Evolutionary conservation across 2,888 invertebrate species (phyloP), one percentile per base, ranked within the genome.

Genomic region (Nowickia ferox): DNA sequence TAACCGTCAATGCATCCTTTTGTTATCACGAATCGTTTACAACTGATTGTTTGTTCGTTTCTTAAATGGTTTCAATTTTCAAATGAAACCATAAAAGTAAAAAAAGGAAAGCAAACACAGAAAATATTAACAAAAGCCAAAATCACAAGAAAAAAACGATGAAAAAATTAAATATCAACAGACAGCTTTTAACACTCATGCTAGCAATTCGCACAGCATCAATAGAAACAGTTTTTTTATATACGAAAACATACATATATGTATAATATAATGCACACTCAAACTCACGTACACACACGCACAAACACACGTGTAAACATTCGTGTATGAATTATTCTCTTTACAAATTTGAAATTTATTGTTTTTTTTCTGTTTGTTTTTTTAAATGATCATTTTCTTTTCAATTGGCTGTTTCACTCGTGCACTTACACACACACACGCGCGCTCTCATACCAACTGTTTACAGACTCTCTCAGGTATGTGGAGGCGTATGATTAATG

Each of bases 1-100:
- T 77, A 61, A 51, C 77, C 84, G 84, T 5, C 63, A 78, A 68
- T 40, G 57, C 81, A 78, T 81, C 81, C 84, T 72, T 74, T 78
- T 80, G 19, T 77, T 44, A 48, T 46, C 63, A 44, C 77, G 74
- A 78, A 57, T 59, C 74, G 74, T 78, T 85, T 74, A 74, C 77
- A 81, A 85, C 84, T 85, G 84, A 85, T 69, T 77, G 30, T 81
- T 84, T 8, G 15, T 68, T 53, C 10, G 48, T 30, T 30, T 11
- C 17, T 40, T 61, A 17, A 19, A 57, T 71, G 69, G 46, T 82
- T 53, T 48, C 42, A 46, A 57, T 59, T 72, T 72, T 65, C 38
- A 48, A 17, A 48, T 17, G 40, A 48, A 72, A 9, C 48, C 6
- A 48, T 61, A 55, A 10, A 53, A 42, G 9, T 13, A 30, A 48